These are phyloP conservation scores for Microcaecilia unicolor DNA, from an alignment of 2,797 vertebrate species.

Conservation along the genomic window DNA sequence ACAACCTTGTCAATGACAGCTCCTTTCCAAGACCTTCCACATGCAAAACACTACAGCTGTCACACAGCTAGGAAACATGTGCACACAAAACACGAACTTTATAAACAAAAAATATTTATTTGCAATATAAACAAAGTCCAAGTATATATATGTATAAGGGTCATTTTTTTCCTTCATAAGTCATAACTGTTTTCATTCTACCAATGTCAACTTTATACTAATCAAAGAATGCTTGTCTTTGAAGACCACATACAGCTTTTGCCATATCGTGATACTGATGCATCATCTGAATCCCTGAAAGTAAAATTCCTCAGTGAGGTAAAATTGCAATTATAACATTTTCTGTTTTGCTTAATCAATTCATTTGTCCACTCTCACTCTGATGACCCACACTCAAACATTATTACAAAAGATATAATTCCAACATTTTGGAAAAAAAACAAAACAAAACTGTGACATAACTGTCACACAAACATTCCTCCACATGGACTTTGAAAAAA, in stretches of 20 bases:
- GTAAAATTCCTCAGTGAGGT: constrained; percentile 84
- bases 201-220: constrained; percentile 71
- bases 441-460: constrained; percentile 52
- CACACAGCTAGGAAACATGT: constrained; percentile 25
- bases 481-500: constrained; percentile 60
- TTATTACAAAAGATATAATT: constrained; percentile 64
- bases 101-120: constrained; percentile 99
- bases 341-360: constrained; percentile 43
- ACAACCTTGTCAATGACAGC: too few relatives aligned
- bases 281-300: constrained; percentile 95
- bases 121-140: constrained; percentile 95
- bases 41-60: too few relatives aligned
- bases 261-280: constrained; percentile 81
- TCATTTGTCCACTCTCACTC: constrained; percentile 14
- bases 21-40: too few relatives aligned
- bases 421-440: constrained; percentile 65
- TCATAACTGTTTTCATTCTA: constrained; percentile 73
- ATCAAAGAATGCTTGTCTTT: constrained; percentile 71
- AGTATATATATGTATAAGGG: constrained; percentile 71
- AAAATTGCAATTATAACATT: constrained; percentile 63
- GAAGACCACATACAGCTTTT: constrained; percentile 69
- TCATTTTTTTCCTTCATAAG: constrained; percentile 84
- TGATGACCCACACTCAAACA: constrained; percentile 27
- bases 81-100: constrained; percentile 44
- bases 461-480: constrained; percentile 52